Conservation (phyloP, 2,797 vertebrate species). For the Peromyscus nudipes region DNA sequence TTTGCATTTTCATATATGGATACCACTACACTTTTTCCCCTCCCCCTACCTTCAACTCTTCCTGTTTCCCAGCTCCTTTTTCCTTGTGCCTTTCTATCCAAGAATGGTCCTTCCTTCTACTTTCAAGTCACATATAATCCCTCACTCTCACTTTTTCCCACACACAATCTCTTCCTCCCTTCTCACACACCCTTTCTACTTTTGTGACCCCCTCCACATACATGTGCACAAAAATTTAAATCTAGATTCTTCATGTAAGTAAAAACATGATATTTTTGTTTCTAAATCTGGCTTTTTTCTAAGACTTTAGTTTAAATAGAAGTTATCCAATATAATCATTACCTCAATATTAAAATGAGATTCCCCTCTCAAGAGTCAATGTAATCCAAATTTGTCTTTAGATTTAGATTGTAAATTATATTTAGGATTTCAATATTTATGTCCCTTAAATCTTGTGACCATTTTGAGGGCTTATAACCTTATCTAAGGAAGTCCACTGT, state of each 20-base stretch:
- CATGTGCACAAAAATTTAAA: background rate
- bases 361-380: background rate
- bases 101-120: background rate
- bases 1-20: background rate
- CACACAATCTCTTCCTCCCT: background rate
- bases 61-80: background rate
- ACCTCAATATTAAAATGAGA: constrained; percentile 22
- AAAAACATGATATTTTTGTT: background rate
- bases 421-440: constrained; percentile 52
- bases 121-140: background rate
- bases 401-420: constrained; percentile 5
- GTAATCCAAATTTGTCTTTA: background rate
- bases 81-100: too few species aligned
- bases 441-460: background rate
- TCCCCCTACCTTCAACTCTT: background rate
- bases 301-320: background rate
- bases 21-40: background rate
- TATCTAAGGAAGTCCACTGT: background rate
- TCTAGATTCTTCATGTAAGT: background rate
- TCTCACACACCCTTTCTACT: too few species aligned
- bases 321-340: background rate
- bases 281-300: background rate
- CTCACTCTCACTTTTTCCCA: background rate
- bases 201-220: background rate
- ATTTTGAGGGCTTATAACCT: background rate